Evolutionary conservation across 2,888 invertebrate genomes (phyloP), one percentile per base, ranked within the genome.

Genomic region (Volucella inanis): DNA sequence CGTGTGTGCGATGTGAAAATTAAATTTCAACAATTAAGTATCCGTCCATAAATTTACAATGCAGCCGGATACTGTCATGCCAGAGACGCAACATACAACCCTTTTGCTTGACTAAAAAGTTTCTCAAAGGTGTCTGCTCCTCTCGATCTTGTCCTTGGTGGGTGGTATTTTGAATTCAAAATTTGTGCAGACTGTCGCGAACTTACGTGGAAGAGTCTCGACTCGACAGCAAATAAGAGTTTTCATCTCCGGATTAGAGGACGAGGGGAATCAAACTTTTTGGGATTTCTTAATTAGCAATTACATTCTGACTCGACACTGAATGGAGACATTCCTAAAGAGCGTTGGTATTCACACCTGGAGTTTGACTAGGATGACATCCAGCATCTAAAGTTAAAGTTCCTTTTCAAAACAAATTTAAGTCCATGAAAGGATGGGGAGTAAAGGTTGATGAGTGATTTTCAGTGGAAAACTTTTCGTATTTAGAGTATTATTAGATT

Each of bases 251-350:
- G 31, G 31, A 31, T 31, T 31, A 31, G 31, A 6, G 31, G 31
- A 31, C 6, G 31, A 31, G 6, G 6, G 31, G 6, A 52, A 47
- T 72, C 47, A 80, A 85, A 85, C 55, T 80, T 84, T 85, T 67
- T 54, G 52, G 76, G 80, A 85, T 76, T 80, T 76, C 80, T 80
- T 85, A 85, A 85, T 85, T 85, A 85, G 76, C 84, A 85, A 80
- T 80, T 80, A 80, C 43, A 55, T 38, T 65, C 70, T 22, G 67
- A 54, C 49, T 43, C 31, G 45, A 10, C 12, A 15, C 45, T 39
- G 10, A 12, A 38, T n/a, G 12, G 49, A 18, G 43, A 14, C 2
- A 14, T 14, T n/a, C 8, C 49, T 49, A 11, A 61, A 41, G 49
- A 59, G 79, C 43, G 75, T 75, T 79, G 65, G 61, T 47, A 67